phyloP scores from a whole-genome alignment of 2,797 vertebrate genomes.

The Eutrigla gurnardus region DNA sequence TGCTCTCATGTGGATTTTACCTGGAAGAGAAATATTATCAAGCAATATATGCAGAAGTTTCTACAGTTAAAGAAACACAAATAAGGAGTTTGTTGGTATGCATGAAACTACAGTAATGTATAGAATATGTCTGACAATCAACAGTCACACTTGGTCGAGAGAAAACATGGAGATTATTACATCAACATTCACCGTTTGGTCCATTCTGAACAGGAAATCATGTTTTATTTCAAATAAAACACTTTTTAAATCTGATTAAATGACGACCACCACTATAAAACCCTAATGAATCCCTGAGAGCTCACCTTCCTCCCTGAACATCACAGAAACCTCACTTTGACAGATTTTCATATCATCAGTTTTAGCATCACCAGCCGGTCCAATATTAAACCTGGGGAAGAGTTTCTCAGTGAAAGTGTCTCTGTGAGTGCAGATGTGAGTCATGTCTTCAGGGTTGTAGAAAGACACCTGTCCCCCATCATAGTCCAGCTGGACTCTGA shows the following conservation, averaged over 20 bases:
- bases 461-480: constrained; percentile 49
- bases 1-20: no score
- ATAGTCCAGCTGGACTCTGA: constrained; percentile 30
- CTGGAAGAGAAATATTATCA: no score
- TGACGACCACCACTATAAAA: no score
- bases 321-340: not conserved
- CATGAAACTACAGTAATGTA: no score
- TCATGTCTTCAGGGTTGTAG: constrained; percentile 33
- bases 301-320: not conserved
- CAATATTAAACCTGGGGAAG: constrained; percentile 24
- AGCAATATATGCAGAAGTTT: not conserved
- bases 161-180: no score
- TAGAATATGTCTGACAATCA: no score
- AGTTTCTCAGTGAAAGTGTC: not conserved
- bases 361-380: not conserved
- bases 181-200: no score
- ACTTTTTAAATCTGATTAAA: no score
- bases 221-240: no score
- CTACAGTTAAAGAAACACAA: not conserved
- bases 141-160: no score
- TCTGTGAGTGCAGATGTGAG: not conserved
- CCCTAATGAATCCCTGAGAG: not conserved
- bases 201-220: no score
- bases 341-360: constrained; percentile 36
- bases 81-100: not conserved